A percentile compares a stretch with the other conserved stretches of the same genome.
These are phyloP conservation scores for Bathynomus jamesi DNA, from an alignment of 1,140 invertebrate species.

Conservation along the genomic window DNA sequence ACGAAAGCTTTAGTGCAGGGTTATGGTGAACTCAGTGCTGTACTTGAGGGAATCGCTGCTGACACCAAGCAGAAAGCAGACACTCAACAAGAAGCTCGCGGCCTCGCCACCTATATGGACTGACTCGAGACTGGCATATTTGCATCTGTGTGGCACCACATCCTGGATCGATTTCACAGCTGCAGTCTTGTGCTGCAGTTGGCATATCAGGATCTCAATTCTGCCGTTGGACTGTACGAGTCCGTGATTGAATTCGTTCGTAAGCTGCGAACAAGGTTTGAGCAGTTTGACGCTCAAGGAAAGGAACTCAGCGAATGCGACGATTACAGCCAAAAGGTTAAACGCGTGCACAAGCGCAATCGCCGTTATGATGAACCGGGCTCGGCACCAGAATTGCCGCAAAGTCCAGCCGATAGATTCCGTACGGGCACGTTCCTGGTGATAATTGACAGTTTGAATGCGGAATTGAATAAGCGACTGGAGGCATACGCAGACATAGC, in stretches of 20 bases:
- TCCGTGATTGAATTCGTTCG: background rate
- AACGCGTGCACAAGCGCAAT: background rate
- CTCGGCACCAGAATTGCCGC: background rate
- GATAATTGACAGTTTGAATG: background rate
- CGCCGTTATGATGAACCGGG: background rate
- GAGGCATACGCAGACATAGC: background rate
- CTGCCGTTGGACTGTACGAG: background rate
- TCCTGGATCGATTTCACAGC: background rate
- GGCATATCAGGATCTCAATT: background rate
- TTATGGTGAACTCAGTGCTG: conserved; percentile 12
- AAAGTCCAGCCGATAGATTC: background rate
- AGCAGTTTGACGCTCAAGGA: background rate
- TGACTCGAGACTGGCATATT: conserved; percentile 18
- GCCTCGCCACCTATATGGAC: conserved; percentile 10
- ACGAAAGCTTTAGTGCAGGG: no score
- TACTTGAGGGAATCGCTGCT: conserved; percentile 15
- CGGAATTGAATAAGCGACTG: background rate
- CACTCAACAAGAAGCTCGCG: conserved; percentile 13
- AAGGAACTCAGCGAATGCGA: background rate
- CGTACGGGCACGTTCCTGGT: background rate
- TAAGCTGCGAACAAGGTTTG: background rate
- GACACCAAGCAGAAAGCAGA: conserved; percentile 17
- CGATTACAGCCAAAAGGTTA: background rate
- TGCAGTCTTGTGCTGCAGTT: background rate
- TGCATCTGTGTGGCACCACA: conserved; percentile 15